These are phyloP conservation scores for Pogonomyrmex barbatus DNA, from an alignment of 1,140 invertebrate species.

Conservation along the genomic window DNA sequence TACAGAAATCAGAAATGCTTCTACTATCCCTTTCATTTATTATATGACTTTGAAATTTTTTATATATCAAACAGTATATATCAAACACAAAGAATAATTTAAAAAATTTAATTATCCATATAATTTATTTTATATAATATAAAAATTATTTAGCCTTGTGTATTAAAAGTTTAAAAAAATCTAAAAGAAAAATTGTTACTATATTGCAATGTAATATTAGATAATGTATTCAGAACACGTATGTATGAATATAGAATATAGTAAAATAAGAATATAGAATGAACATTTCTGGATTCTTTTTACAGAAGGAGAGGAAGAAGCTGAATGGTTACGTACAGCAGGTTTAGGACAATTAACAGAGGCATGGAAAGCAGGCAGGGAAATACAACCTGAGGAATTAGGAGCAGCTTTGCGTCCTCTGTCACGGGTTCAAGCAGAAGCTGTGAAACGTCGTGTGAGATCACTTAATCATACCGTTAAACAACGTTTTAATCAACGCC, in stretches of 20 bases:
- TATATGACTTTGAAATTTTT: too few species aligned
- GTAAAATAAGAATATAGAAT: background rate
- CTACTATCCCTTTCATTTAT: too few species aligned
- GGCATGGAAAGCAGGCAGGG: constrained; percentile 87
- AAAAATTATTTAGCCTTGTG: background rate
- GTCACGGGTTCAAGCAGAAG: constrained; percentile 90
- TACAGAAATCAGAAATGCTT: too few species aligned
- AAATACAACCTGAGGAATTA: constrained; percentile 87
- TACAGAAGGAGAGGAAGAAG: constrained; percentile 87
- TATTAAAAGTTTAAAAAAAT: background rate
- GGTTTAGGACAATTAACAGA: constrained; percentile 88
- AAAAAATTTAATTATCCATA: too few species aligned
- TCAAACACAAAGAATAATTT: too few species aligned
- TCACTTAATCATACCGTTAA: constrained; percentile 93
- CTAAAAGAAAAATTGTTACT: background rate
- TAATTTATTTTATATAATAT: background rate
- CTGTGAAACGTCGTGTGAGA: constrained; percentile 91
- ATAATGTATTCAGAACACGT: background rate
- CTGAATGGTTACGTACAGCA: constrained; percentile 87
- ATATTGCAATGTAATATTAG: background rate
- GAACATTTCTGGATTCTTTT: constrained; percentile 30
- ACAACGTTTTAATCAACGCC: constrained; percentile 88
- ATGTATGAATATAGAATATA: too few species aligned
- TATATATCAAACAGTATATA: too few species aligned
- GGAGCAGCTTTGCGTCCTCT: constrained; percentile 87